phyloP scores from a whole-genome alignment of 2,888 invertebrate genomes.

The Glomeris marginata region DNA sequence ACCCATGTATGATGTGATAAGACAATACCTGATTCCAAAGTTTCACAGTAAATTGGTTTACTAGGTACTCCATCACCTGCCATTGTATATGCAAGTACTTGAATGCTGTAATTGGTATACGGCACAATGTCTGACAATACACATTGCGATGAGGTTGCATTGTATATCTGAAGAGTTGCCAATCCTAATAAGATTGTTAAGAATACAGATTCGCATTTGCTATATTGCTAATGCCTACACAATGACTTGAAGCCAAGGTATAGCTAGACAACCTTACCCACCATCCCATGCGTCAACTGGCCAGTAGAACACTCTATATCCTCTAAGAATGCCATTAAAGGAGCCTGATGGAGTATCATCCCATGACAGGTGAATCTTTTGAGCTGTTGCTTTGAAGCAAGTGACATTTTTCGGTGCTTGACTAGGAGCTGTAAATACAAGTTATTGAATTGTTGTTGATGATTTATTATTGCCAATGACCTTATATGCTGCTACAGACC shows the following conservation, averaged over 20 bases:
- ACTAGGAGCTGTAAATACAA: conserved; percentile 29
- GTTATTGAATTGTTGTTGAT: neutral
- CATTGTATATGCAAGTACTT: conserved; percentile 29
- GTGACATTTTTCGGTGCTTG: conserved; percentile 31
- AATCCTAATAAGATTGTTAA: no score
- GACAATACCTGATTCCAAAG: conserved; percentile 27
- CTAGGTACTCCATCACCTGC: conserved; percentile 30
- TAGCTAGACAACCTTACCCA: conserved; percentile 6
- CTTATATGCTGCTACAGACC: no score
- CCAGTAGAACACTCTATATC: conserved; percentile 23
- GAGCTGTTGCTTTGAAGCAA: conserved; percentile 29
- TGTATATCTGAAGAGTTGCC: no score
- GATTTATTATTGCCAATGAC: neutral
- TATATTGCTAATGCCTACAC: no score
- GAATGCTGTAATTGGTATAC: conserved; percentile 29
- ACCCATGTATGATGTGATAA: no score
- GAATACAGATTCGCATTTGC: no score
- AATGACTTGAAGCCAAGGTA: no score
- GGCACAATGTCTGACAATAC: no score
- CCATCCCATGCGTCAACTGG: conserved; percentile 4
- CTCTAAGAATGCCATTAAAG: conserved; percentile 33
- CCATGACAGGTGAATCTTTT: conserved; percentile 32
- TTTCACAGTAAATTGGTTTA: conserved; percentile 25
- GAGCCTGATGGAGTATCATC: conserved; percentile 30
- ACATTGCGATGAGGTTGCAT: no score